Conservation (phyloP, 2,888 invertebrate genomes). For the Megastigmus dorsalis region DNA sequence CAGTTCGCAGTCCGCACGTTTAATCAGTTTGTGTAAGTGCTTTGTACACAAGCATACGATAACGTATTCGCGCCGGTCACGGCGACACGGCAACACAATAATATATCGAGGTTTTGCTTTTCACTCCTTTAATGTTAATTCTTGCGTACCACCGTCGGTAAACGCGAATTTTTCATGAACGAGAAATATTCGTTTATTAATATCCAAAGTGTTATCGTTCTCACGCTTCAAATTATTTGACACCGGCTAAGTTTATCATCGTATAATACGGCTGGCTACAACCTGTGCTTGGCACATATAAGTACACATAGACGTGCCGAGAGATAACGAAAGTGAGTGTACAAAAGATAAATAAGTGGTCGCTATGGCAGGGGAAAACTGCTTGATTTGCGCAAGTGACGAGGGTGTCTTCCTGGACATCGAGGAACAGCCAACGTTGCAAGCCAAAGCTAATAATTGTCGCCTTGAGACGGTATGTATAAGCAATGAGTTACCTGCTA, state of each 20-base stretch:
- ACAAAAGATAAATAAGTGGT: neutral
- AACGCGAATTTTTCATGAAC: too few relatives aligned
- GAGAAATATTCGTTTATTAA: too few relatives aligned
- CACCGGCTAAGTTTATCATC: too few relatives aligned
- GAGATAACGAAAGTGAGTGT: neutral
- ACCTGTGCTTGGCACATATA: neutral
- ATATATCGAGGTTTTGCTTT: too few relatives aligned
- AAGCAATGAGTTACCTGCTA: neutral
- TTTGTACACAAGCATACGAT: too few relatives aligned
- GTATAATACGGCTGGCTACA: too few relatives aligned
- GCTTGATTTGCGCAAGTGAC: slow-evolving; percentile 70
- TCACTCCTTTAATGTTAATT: too few relatives aligned
- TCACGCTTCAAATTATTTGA: neutral
- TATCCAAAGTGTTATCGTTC: neutral
- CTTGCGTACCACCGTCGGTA: too few relatives aligned
- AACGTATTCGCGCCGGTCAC: too few relatives aligned
- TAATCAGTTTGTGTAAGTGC: too few relatives aligned
- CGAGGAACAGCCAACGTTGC: slow-evolving; percentile 61
- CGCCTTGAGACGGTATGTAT: slow-evolving; percentile 65
- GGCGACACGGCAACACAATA: too few relatives aligned
- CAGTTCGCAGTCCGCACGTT: too few relatives aligned
- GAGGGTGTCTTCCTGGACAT: slow-evolving; percentile 70
- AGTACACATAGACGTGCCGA: neutral
- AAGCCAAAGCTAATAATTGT: slow-evolving; percentile 64
- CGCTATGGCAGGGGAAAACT: slow-evolving; percentile 64